phyloP scores from a whole-genome alignment of 2,888 invertebrate species.

The Amblyjoppa proteus region DNA sequence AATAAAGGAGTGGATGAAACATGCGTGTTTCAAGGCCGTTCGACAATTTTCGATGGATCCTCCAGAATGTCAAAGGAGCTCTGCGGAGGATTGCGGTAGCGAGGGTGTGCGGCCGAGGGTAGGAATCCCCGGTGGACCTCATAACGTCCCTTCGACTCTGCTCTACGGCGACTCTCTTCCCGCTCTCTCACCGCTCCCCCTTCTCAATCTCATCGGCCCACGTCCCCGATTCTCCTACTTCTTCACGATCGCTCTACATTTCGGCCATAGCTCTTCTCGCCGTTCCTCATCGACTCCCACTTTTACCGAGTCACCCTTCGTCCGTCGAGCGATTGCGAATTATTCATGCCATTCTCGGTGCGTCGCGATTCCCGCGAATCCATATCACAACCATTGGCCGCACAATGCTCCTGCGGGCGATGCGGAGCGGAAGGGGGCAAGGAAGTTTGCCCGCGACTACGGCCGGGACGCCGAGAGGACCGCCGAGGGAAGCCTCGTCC shows the following conservation, averaged over 20 bases:
- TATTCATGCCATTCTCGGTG: slow-evolving; percentile 78
- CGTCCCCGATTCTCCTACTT: slow-evolving; percentile 25
- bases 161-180: slow-evolving; percentile 17
- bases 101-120: slow-evolving; percentile 34
- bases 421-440: slow-evolving; percentile 42
- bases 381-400: slow-evolving; percentile 34
- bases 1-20: slow-evolving; percentile 35
- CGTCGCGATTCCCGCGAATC: slow-evolving; percentile 72
- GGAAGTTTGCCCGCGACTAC: slow-evolving; percentile 53
- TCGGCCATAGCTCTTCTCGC: slow-evolving; percentile 47
- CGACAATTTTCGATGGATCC: slow-evolving; percentile 20
- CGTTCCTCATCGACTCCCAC: slow-evolving; percentile 44
- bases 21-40: not conserved
- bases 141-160: slow-evolving; percentile 35
- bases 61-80: slow-evolving; percentile 19
- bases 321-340: slow-evolving; percentile 69
- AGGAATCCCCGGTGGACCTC: slow-evolving; percentile 48
- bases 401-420: slow-evolving; percentile 31
- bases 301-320: slow-evolving; percentile 51
- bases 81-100: slow-evolving; percentile 30
- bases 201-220: slow-evolving; percentile 33
- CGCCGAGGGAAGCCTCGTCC: slow-evolving; percentile 70
- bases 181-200: slow-evolving; percentile 66
- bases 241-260: slow-evolving; percentile 52
- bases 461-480: slow-evolving; percentile 55